Conservation (phyloP, 1,140 invertebrate species). For the Halictus rubicundus region DNA sequence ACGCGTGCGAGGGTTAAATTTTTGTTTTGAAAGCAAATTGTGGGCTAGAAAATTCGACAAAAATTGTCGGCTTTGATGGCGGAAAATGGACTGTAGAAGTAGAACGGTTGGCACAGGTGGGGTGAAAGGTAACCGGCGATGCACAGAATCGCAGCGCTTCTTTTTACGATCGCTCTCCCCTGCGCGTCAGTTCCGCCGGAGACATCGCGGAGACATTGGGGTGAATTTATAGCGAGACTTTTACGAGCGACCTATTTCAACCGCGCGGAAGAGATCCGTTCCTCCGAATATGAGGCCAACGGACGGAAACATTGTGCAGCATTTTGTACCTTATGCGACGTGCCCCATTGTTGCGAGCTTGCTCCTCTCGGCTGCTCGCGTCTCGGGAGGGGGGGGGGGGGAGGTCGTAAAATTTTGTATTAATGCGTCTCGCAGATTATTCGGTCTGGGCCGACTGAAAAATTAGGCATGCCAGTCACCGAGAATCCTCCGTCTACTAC, state of each 20-base stretch:
- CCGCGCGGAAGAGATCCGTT: slow-evolving; percentile 59
- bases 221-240: slow-evolving; percentile 76
- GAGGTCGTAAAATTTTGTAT: slow-evolving; percentile 44
- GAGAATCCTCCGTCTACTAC: neutral
- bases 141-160: slow-evolving; percentile 63
- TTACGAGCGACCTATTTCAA: slow-evolving; percentile 72
- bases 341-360: slow-evolving; percentile 12
- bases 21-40: too few species aligned
- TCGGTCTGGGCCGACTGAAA: slow-evolving; percentile 4
- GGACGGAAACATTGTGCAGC: slow-evolving; percentile 55
- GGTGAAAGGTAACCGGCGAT: slow-evolving; percentile 12
- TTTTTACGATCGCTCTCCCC: slow-evolving; percentile 71
- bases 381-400: neutral
- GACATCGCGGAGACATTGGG: slow-evolving; percentile 61
- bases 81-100: neutral
- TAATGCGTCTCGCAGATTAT: slow-evolving; percentile 27
- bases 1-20: too few species aligned
- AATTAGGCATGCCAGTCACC: slow-evolving; percentile 25
- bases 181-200: slow-evolving; percentile 58
- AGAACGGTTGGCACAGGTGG: slow-evolving; percentile 13
- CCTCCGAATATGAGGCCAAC: slow-evolving; percentile 49
- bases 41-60: too few species aligned
- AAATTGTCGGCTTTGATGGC: too few species aligned
- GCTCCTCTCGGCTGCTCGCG: neutral
- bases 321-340: slow-evolving; percentile 38